Evolutionary conservation across 2,888 invertebrate genomes (phyloP).

Genomic region (Sarcophaga caerulescens): DNA sequence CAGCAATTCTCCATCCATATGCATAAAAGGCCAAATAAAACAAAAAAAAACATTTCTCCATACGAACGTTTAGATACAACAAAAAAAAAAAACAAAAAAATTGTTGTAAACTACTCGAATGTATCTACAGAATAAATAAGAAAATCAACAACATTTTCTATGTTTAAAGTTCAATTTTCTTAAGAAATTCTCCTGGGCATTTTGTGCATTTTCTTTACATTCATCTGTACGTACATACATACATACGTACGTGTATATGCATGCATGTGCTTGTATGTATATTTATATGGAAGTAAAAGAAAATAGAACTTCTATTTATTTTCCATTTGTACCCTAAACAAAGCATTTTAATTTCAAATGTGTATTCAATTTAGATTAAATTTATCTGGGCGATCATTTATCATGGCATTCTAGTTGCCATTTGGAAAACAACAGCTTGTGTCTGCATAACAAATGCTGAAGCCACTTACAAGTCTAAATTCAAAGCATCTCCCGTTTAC

Average conservation of each 20-base stretch:
- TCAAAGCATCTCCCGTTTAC: too few relatives aligned
- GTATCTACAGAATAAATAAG: slow-evolving; percentile 48
- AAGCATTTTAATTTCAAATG: neutral
- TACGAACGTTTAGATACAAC: neutral
- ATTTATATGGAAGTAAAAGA: neutral
- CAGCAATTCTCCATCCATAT: too few relatives aligned
- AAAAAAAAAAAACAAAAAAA: neutral
- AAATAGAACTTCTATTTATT: neutral
- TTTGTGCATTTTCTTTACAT: neutral
- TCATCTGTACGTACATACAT: neutral
- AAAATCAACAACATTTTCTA: slow-evolving; percentile 56
- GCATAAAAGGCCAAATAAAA: too few relatives aligned
- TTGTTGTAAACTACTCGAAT: neutral
- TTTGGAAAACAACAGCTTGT: too few relatives aligned
- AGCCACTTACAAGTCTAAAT: too few relatives aligned
- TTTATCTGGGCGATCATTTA: neutral
- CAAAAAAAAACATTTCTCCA: neutral
- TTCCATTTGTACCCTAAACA: neutral
- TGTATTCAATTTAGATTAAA: neutral
- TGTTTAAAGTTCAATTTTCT: slow-evolving; percentile 52
- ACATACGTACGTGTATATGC: too few relatives aligned
- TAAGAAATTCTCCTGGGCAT: slow-evolving; percentile 38
- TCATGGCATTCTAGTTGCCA: neutral
- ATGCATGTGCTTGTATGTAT: too few relatives aligned
- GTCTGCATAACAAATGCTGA: too few relatives aligned